These are phyloP conservation scores for Leucoptera coffeella DNA, from an alignment of 2,888 invertebrate genomes.

Conservation along the genomic window DNA sequence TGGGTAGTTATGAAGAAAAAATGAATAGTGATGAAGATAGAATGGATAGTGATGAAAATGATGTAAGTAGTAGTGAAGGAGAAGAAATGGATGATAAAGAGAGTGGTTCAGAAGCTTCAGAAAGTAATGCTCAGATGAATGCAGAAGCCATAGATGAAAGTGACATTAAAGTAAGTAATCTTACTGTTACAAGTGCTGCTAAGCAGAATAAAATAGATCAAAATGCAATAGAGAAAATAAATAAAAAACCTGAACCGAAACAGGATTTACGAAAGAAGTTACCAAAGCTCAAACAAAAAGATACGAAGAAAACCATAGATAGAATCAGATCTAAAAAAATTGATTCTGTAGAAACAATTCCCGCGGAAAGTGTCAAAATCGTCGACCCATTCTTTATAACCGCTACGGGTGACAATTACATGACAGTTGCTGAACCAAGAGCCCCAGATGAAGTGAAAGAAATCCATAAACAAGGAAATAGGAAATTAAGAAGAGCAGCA, in stretches of 20 bases:
- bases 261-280: conserved; percentile 4
- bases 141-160: conserved; percentile 1
- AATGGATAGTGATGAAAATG: conserved; percentile 4
- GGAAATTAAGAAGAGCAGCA: conserved; percentile 31
- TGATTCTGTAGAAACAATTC: conserved; percentile 11
- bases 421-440: conserved; percentile 35
- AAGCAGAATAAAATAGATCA: conserved; percentile 2
- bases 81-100: conserved; percentile 2
- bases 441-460: conserved; percentile 39
- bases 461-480: conserved; percentile 30
- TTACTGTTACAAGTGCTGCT: too few species aligned
- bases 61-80: conserved; percentile 5
- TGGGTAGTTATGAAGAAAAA: conserved; percentile 5
- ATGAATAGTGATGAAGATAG: conserved; percentile 3
- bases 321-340: conserved; percentile 25
- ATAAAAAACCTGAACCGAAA: conserved; percentile 3
- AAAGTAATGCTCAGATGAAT: too few species aligned
- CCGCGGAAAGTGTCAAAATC: conserved; percentile 16
- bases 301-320: conserved; percentile 18
- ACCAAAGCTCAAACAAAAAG: conserved; percentile 4
- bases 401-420: conserved; percentile 32
- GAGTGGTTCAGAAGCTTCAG: too few species aligned
- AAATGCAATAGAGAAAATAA: conserved; percentile 3
- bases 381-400: conserved; percentile 45
- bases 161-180: conserved; percentile 4